Percentiles rank a stretch among this genome's conserved stretches.
Conservation (phyloP, 2,888 invertebrate species). For the Chrysotoxum bicinctum region DNA sequence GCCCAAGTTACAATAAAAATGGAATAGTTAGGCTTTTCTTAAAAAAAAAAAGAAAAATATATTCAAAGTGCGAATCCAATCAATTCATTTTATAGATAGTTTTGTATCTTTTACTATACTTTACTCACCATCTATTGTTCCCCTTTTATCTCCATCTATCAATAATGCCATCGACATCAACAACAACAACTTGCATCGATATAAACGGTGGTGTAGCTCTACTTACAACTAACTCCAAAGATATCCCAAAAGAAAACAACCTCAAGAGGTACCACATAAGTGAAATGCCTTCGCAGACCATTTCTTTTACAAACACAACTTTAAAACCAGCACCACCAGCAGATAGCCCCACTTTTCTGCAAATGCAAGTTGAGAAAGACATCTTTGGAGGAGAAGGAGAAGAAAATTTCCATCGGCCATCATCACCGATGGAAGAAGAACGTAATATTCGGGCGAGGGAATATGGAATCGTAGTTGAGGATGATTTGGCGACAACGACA, state of each 20-base stretch:
- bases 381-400: constrained; percentile 8
- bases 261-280: constrained; percentile 48
- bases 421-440: constrained; percentile 54
- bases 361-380: constrained; percentile 2
- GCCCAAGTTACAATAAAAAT: neutral
- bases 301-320: constrained; percentile 40
- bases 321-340: constrained; percentile 17
- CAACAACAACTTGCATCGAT: constrained; percentile 56
- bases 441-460: constrained; percentile 18
- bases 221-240: constrained; percentile 60
- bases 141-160: neutral
- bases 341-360: constrained; percentile 49
- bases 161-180: constrained; percentile 54
- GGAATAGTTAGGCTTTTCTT: constrained; percentile 4
- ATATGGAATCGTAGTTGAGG: constrained; percentile 7
- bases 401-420: constrained; percentile 47
- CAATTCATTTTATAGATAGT: constrained; percentile 21
- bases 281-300: constrained; percentile 62
- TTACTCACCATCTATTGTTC: neutral
- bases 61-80: constrained; percentile 20
- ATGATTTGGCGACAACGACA: constrained; percentile 38
- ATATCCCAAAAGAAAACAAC: constrained; percentile 54
- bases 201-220: constrained; percentile 54
- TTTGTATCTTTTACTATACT: constrained; percentile 5
- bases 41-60: neutral